Conservation (phyloP, 1,140 invertebrate genomes). For the Microplitis demolitor region DNA sequence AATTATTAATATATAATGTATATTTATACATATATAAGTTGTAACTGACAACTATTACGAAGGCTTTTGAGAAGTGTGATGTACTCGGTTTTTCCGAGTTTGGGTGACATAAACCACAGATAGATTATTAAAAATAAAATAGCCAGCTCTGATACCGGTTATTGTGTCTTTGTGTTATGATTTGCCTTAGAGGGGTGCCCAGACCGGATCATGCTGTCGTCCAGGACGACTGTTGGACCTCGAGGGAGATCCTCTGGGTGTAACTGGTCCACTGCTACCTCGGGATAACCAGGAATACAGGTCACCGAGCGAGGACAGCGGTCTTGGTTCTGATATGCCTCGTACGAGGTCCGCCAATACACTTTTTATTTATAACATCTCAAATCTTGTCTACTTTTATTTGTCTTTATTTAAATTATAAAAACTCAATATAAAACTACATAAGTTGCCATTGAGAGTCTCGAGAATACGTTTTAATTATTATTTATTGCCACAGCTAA, state of each 20-base stretch:
- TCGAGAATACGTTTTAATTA: too few relatives aligned
- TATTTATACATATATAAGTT: too few relatives aligned
- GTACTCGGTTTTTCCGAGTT: too few relatives aligned
- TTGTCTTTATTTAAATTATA: too few relatives aligned
- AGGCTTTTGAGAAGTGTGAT: too few relatives aligned
- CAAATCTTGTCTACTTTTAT: background rate
- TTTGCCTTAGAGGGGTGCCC: slow-evolving; percentile 56
- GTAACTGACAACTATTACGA: too few relatives aligned
- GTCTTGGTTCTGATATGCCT: slow-evolving; percentile 75
- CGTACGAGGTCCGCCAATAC: slow-evolving; percentile 61
- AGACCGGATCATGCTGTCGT: slow-evolving; percentile 48
- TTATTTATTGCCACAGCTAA: too few relatives aligned
- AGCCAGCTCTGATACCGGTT: slow-evolving; percentile 39
- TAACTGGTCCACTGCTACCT: slow-evolving; percentile 52
- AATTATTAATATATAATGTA: too few relatives aligned
- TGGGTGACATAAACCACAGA: too few relatives aligned
- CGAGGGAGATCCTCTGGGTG: slow-evolving; percentile 65
- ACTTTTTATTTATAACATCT: background rate
- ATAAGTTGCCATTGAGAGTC: too few relatives aligned
- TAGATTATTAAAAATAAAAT: background rate
- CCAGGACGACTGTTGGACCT: slow-evolving; percentile 65
- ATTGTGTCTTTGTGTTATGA: slow-evolving; percentile 42
- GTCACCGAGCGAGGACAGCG: slow-evolving; percentile 83
- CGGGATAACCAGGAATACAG: slow-evolving; percentile 68
- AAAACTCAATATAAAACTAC: too few relatives aligned